Percentiles rank a stretch among this genome's conserved stretches.
Conservation (phyloP, 2,113 vertebrate species). For the Bubo scandiacus region DNA sequence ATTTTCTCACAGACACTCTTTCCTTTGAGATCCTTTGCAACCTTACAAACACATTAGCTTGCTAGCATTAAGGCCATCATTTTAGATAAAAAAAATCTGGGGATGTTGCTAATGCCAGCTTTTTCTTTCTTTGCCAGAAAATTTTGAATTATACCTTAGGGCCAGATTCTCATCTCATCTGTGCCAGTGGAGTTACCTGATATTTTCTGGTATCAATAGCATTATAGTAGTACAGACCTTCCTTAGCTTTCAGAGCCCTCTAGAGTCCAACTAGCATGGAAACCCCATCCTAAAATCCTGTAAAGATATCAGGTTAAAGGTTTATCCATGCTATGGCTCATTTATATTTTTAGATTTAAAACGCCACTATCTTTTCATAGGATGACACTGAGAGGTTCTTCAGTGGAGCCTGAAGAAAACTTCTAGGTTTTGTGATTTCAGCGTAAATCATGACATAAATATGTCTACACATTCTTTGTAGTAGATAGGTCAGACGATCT, state of each 20-base stretch:
- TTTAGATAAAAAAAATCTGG: background rate
- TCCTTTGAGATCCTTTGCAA: background rate
- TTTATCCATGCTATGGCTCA: background rate
- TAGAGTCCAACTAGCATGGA: background rate
- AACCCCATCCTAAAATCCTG: background rate
- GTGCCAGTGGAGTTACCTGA: background rate
- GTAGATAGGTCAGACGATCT: background rate
- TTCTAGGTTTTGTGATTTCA: background rate
- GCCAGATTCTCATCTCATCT: background rate
- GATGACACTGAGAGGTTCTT: background rate
- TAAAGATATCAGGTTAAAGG: background rate
- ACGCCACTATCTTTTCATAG: background rate
- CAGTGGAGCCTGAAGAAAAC: conserved; percentile 3
- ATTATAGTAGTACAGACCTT: background rate
- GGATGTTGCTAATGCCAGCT: background rate
- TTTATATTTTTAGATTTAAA: conserved; percentile 28
- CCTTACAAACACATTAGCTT: background rate
- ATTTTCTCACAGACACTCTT: background rate
- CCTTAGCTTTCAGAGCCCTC: background rate
- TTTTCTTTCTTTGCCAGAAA: background rate
- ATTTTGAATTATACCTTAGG: background rate
- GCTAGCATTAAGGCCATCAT: background rate
- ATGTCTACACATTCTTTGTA: background rate
- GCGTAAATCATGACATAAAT: conserved; percentile 44
- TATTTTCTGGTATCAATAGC: background rate